Evolutionary conservation across 1,140 invertebrate species (phyloP).

Genomic region (Grapholita molesta): DNA sequence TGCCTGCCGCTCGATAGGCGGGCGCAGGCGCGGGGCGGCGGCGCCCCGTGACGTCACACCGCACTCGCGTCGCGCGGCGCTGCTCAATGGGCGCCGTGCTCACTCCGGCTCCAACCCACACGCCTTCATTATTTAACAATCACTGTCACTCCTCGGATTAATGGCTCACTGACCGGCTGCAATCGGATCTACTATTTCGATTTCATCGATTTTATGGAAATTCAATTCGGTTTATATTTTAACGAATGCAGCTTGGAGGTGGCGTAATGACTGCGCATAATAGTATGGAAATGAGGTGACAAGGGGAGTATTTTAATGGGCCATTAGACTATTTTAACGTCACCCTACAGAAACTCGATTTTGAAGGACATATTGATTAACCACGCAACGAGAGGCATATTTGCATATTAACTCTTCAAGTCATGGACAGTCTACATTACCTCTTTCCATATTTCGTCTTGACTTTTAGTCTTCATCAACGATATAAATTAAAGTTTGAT

Average conservation of each 20-base stretch:
- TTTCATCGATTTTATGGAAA: constrained; percentile 13
- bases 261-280: constrained; percentile 6
- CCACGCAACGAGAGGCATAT: background rate
- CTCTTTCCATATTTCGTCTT: background rate
- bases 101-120: constrained; percentile 27
- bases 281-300: constrained; percentile 4
- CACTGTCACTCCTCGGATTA: constrained; percentile 24
- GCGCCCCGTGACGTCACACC: constrained; percentile 55
- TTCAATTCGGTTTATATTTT: background rate
- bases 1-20: constrained; percentile 72
- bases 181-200: constrained; percentile 26
- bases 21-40: constrained; percentile 59
- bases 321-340: constrained; percentile 7
- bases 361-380: background rate
- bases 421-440: background rate
- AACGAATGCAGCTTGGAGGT: constrained; percentile 1
- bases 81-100: constrained; percentile 56
- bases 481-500: too few relatives aligned
- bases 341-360: background rate
- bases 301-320: constrained; percentile 4
- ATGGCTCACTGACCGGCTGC: constrained; percentile 16
- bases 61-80: constrained; percentile 50
- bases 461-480: background rate
- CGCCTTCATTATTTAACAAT: constrained; percentile 39
- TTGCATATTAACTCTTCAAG: background rate